Evolutionary conservation across 1,140 invertebrate genomes (phyloP), one percentile per base, ranked within the genome.

Genomic region (Maniola jurtina): DNA sequence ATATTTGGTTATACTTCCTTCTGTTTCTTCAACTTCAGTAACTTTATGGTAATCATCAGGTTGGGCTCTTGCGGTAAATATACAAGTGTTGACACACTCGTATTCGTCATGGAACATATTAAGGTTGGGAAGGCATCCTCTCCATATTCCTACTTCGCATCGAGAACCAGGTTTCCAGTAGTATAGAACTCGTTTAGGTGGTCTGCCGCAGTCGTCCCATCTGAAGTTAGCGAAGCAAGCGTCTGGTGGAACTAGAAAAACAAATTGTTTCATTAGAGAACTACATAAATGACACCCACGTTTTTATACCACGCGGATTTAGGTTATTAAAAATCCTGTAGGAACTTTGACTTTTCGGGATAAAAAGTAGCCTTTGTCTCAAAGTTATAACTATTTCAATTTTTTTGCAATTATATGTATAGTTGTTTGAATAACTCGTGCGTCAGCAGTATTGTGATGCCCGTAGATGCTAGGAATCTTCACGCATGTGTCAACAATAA

Each of bases 61-160:
- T 38, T 40, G 35, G 3, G 84, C 81, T 70, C 78, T 75, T 1
- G 66, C 65, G 0, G 74, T 55, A 60, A 86, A 90, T 8, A 88
- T 83, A 55, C 88, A 90, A 3, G 86, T 90, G 0, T 73, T 61
- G 2, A 86, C 77, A 40, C 88, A 90, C 71, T 88, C 83, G 50
- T 88, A 85, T 59, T 88, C 84, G 8, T 86, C 78, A 9, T 75
- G 55, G 47, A 90, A 90, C 88, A 90, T 90, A 61, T 90, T 90
- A 0, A 78, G 45, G 48, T 85, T 88, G 2, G 88, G 88, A 6
- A 86, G 71, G 58, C 88, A 90, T 2, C 88, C 88, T 34, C 80
- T 67, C 88, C 88, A 90, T 0, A 84, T 55, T 0, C 79, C 88
- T 0, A 88, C 83, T 63, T 90, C 86, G 48, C 88, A 90, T 8